Evolutionary conservation across 2,113 vertebrate genomes (phyloP).

Genomic region (Nematolebias whitei): DNA sequence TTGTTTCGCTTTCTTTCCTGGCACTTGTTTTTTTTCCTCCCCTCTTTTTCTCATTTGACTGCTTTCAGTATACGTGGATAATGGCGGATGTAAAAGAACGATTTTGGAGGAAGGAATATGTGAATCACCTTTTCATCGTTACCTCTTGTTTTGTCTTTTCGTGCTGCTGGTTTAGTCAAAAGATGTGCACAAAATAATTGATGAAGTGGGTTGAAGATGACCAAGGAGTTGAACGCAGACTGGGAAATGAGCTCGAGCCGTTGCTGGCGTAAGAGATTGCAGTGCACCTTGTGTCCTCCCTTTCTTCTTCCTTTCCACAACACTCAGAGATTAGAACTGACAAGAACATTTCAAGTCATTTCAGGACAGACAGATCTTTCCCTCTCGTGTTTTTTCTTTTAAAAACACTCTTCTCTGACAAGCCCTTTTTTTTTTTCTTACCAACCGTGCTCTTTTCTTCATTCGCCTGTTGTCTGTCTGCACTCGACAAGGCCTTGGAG

Average conservation of each 20-base stretch:
- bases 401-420: slow-evolving; percentile 6
- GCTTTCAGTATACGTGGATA: slow-evolving; percentile 79
- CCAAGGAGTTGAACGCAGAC: slow-evolving; percentile 46
- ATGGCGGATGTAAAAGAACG: slow-evolving; percentile 78
- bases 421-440: not conserved
- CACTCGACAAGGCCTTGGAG: slow-evolving; percentile 6
- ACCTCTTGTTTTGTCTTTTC: slow-evolving; percentile 70
- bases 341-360: slow-evolving; percentile 71
- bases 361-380: slow-evolving; percentile 59
- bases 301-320: slow-evolving; percentile 27
- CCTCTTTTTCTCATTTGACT: slow-evolving; percentile 66
- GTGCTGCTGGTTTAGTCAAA: slow-evolving; percentile 20
- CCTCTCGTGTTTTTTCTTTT: slow-evolving; percentile 50
- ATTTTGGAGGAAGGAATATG: slow-evolving; percentile 50
- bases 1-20: slow-evolving; percentile 63
- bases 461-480: slow-evolving; percentile 23
- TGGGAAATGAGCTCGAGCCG: slow-evolving; percentile 34
- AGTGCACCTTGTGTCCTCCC: slow-evolving; percentile 15
- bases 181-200: slow-evolving; percentile 39
- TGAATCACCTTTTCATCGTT: slow-evolving; percentile 59
- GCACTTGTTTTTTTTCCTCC: slow-evolving; percentile 57
- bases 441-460: slow-evolving; percentile 5
- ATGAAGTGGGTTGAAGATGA: slow-evolving; percentile 57
- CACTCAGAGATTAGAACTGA: slow-evolving; percentile 71
- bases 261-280: slow-evolving; percentile 62